Evolutionary conservation across 2,888 invertebrate species (phyloP).

Genomic region (Lathronympha strigana): DNA sequence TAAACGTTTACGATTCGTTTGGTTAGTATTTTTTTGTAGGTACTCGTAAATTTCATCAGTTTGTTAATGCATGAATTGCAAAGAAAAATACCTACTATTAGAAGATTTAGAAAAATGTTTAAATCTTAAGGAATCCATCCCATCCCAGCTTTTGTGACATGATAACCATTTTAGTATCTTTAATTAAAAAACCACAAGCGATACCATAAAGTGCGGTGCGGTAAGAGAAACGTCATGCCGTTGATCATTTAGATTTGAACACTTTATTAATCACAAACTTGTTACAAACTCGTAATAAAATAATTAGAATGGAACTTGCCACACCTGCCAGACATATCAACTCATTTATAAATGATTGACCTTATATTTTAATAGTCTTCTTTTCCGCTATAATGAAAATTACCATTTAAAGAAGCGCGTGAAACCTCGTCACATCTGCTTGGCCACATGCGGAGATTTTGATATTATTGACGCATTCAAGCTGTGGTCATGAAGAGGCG

Average conservation of each 20-base stretch:
- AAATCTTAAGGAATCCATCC: too few relatives aligned
- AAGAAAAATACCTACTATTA: too few relatives aligned
- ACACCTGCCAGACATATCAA: constrained; percentile 20
- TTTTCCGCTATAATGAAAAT: constrained; percentile 55
- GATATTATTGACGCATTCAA: constrained; percentile 13
- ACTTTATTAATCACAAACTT: constrained; percentile 5
- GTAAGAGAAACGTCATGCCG: too few relatives aligned
- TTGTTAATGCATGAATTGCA: too few relatives aligned
- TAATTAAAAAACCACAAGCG: neutral
- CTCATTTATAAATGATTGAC: constrained; percentile 46
- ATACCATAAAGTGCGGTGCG: neutral
- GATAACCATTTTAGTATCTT: too few relatives aligned
- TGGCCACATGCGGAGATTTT: constrained; percentile 49
- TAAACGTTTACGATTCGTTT: too few relatives aligned
- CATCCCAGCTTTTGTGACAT: too few relatives aligned
- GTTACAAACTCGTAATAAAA: constrained; percentile 13
- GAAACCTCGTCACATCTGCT: constrained; percentile 39
- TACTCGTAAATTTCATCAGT: too few relatives aligned
- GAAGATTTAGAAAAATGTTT: too few relatives aligned
- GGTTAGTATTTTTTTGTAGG: too few relatives aligned
- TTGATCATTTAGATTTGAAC: neutral
- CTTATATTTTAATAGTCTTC: constrained; percentile 49
- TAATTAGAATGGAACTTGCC: constrained; percentile 25
- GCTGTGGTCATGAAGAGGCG: neutral
- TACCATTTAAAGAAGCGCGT: constrained; percentile 49